Base-by-base conservation (phyloP, 1,140 invertebrate species). In the Hestina assimilis region DNA sequence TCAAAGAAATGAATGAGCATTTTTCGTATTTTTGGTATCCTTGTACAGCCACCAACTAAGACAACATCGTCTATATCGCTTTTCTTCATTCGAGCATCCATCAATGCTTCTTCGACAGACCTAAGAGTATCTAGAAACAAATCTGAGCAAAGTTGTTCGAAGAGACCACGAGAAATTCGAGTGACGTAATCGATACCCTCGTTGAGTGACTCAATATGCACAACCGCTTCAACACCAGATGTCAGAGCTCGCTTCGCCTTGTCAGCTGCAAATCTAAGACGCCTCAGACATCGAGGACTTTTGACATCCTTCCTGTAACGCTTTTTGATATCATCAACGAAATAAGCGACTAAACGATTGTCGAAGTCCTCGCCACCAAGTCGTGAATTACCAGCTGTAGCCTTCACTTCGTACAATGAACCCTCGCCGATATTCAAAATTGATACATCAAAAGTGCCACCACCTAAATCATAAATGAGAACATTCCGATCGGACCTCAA, bases 251-350 rank as follows among this genome's bases (percentile, higher is more conserved):
- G 81, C 87, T 97, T 97, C 1, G 95, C 94, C 53, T 93, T 89
- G 83, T 97, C 96, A 59, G 94, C 95, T 5, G 95, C 95, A 0
- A 93, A 95, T 69, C 94, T 90, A 19, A 96, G 81, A 31, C 94
- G 89, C 42, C 95, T 86, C 8, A 96, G 53, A 29, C 90, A 80
- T 54, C 89, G 77, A 0, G 87, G 64, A 54, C 45, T 63, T 17
- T 66, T 82, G 24, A 91, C 63, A 61, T 92, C 90, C 48, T 86
- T 90, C 24, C 86, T 88, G 62, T 79, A 90, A 21, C 80, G 82
- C 14, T 88, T 83, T n/a, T 75, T 69, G 33, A 91, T 89, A 55
- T 90, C 89, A 19, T 89, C 79, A 29, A 75, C 74, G 14, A 90
- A 81, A 70, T 94, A 92, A 48, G 91, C 92, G 0, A 96, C 93